Evolutionary conservation across 2,113 vertebrate genomes (phyloP), one percentile per base, ranked within the genome.

Genomic region (Podiceps cristatus): DNA sequence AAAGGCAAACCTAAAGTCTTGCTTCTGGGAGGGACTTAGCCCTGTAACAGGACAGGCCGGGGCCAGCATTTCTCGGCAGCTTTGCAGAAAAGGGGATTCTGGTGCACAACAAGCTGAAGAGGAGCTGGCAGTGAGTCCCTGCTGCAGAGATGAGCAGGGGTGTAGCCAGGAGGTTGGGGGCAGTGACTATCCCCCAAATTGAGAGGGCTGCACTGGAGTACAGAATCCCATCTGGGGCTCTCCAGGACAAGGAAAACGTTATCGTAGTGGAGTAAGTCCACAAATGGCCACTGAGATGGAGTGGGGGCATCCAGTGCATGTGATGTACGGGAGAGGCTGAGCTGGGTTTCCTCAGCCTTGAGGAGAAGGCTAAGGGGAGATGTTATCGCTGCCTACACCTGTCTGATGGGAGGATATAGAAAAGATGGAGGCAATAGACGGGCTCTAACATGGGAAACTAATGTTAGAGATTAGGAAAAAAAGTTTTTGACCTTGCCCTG

Each of bases 91-190:
- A 64, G 49, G 47, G 28, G 7, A 9, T 67, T 58, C 52, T 50
- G 24, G 23, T 49, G 24, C 40, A 18, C 22, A 28, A 5, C 44
- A 67, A 15, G 29, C 15, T 42, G 62, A 58, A 24, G 31, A 59
- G 44, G 60, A 58, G 62, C 72, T 56, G 60, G 50, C n/a, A 28
- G 28, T 1, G 18, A 28, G 40, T 10, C 42, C 42, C 40, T 33
- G 42, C 44, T 59, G 49, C 60, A 18, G 44, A 22, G 60, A 2
- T 27, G 50, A 49, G 18, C 49, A 45, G 40, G 49, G 24, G 5
- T 3, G 28, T 25, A 45, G 33, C 58, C 49, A 35, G 37, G 7
- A 47, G 17, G 49, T 5, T 0, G 0, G 17, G 49, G 40, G 19
- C 14, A 47, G 42, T 27, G 40, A 56, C 18, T 56, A 3, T 11